phyloP scores from a whole-genome alignment of 2,113 vertebrate genomes.

The Apaloderma vittatum region DNA sequence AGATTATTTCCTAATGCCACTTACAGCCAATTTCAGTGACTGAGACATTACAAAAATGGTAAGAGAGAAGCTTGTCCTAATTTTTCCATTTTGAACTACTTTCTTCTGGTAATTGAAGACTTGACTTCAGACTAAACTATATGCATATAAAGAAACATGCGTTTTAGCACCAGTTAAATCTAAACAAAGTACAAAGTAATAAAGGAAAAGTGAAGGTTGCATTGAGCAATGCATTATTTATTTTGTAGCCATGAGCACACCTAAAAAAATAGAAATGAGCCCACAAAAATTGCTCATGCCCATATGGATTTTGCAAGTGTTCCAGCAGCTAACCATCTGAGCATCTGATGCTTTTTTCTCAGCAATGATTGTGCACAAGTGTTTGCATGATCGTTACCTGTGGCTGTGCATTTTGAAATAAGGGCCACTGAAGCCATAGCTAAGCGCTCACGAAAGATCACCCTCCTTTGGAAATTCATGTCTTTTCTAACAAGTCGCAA shows the following conservation, averaged over 20 bases:
- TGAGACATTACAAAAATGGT: not conserved
- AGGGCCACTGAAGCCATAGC: not conserved
- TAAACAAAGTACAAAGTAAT: not conserved
- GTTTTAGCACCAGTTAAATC: not conserved
- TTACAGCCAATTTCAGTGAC: not conserved
- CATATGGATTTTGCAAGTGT: not conserved
- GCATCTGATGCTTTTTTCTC: not conserved
- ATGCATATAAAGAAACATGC: not conserved
- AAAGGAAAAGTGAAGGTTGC: not conserved
- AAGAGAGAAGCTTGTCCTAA: not conserved
- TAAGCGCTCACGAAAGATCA: not conserved
- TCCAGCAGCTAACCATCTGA: not conserved
- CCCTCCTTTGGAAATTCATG: not conserved
- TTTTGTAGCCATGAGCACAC: not conserved
- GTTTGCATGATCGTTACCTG: not conserved
- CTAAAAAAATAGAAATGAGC: not conserved
- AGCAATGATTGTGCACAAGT: not conserved
- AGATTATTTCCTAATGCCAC: not conserved
- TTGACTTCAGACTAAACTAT: not conserved
- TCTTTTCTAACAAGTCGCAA: not conserved
- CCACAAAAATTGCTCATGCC: not conserved
- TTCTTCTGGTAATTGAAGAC: not conserved
- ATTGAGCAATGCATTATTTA: not conserved
- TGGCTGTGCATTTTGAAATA: not conserved
- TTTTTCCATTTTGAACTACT: not conserved